These are phyloP conservation scores for Nymphalis polychloros DNA, from an alignment of 2,888 invertebrate species.

Conservation along the genomic window DNA sequence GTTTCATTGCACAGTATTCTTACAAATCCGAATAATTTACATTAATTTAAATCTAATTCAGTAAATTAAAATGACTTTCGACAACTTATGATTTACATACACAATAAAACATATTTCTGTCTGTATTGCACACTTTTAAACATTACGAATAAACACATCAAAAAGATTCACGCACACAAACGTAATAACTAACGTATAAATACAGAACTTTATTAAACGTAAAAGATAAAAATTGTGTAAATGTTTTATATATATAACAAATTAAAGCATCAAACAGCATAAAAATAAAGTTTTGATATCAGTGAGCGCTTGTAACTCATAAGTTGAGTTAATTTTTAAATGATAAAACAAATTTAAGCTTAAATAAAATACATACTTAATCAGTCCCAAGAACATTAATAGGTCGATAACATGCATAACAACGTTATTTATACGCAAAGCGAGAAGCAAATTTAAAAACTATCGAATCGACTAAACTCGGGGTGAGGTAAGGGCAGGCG, in stretches of 20 bases:
- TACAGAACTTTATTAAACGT: neutral
- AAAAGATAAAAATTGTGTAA: neutral
- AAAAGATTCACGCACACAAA: neutral
- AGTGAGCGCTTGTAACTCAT: neutral
- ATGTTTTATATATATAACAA: neutral
- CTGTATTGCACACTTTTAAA: too few species aligned
- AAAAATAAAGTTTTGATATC: neutral
- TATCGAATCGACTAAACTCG: slow-evolving; percentile 63
- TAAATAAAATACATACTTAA: neutral
- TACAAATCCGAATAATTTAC: neutral
- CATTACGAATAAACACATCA: too few species aligned
- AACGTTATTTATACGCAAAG: slow-evolving; percentile 20
- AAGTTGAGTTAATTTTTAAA: neutral
- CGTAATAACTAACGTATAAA: too few species aligned
- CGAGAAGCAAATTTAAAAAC: slow-evolving; percentile 51
- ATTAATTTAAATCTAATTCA: too few species aligned
- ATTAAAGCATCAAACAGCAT: neutral
- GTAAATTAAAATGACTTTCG: too few species aligned
- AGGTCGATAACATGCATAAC: slow-evolving; percentile 10
- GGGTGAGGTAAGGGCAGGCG: slow-evolving; percentile 67
- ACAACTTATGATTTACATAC: too few species aligned
- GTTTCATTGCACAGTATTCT: neutral
- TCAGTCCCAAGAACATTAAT: slow-evolving; percentile 8
- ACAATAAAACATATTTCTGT: too few species aligned
- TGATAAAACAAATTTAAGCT: slow-evolving; percentile 3